Conservation (phyloP, 2,888 invertebrate species). For the Cosmia pyralina region DNA sequence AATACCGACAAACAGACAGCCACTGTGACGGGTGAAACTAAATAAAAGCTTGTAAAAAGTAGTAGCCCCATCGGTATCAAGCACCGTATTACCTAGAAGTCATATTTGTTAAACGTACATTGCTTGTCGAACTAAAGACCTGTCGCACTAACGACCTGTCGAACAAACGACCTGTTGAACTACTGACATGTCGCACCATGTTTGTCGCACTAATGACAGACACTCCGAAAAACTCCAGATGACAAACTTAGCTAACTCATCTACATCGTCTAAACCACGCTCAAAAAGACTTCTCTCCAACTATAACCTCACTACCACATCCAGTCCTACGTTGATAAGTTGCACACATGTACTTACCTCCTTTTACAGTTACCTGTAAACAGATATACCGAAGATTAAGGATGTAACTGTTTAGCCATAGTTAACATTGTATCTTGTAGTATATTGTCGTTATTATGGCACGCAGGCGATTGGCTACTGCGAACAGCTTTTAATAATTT, state of each 20-base stretch:
- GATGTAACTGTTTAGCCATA: constrained; percentile 67
- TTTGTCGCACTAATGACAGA: too few relatives aligned
- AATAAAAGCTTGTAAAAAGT: too few relatives aligned
- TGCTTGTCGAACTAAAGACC: too few relatives aligned
- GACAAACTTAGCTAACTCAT: not conserved
- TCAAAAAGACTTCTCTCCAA: not conserved
- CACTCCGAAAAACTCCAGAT: not conserved
- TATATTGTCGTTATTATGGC: constrained; percentile 48
- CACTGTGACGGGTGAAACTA: too few relatives aligned
- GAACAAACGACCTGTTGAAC: too few relatives aligned
- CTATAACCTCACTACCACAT: constrained; percentile 42
- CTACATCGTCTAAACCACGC: not conserved
- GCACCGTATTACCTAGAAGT: too few relatives aligned
- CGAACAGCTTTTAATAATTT: not conserved
- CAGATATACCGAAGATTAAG: constrained; percentile 75
- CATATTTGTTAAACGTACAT: too few relatives aligned
- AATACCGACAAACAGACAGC: too few relatives aligned
- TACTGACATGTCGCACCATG: too few relatives aligned
- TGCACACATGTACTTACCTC: constrained; percentile 66
- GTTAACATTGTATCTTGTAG: constrained; percentile 51
- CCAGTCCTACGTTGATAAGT: constrained; percentile 56
- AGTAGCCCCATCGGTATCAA: too few relatives aligned
- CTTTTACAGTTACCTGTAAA: constrained; percentile 77
- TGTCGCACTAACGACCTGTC: too few relatives aligned
- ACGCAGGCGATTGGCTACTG: constrained; percentile 18